phyloP scores from a whole-genome alignment of 1,140 invertebrate genomes.

The Drosophila nigrodunni region DNA sequence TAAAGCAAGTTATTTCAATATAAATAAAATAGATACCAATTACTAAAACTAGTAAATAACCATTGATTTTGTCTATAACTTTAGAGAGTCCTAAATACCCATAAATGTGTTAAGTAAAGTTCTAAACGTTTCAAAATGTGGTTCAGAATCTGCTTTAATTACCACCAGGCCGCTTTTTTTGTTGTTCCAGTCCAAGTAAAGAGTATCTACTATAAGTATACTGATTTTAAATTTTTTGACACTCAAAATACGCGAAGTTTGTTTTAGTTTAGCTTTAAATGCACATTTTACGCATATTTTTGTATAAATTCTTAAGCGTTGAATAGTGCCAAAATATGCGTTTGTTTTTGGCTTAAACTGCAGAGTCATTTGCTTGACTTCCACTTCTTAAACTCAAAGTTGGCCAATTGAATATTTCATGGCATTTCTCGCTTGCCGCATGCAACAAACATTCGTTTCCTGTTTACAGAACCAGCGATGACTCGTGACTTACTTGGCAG shows the following conservation, averaged over 20 bases:
- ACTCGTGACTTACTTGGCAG: conserved; percentile 14
- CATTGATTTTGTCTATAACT: too few relatives aligned
- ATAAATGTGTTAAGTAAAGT: too few relatives aligned
- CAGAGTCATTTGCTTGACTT: not conserved
- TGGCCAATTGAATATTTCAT: conserved; percentile 79
- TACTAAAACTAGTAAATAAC: not conserved
- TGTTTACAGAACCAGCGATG: conserved; percentile 56
- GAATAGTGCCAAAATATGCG: conserved; percentile 28
- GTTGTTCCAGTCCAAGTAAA: too few relatives aligned
- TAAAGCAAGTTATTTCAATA: not conserved
- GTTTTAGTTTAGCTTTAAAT: not conserved
- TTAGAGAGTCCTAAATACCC: too few relatives aligned
- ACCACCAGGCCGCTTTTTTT: too few relatives aligned
- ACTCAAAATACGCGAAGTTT: too few relatives aligned
- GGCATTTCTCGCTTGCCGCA: conserved; percentile 73
- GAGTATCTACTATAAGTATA: too few relatives aligned
- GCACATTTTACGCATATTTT: not conserved
- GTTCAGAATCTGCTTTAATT: too few relatives aligned
- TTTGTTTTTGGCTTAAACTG: not conserved
- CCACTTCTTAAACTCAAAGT: conserved; percentile 7
- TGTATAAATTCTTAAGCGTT: too few relatives aligned
- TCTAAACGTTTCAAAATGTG: too few relatives aligned
- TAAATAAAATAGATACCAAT: not conserved
- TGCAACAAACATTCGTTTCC: conserved; percentile 79
- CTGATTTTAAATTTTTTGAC: too few relatives aligned